phyloP scores from a whole-genome alignment of 2,113 vertebrate species.

The Larimichthys polyactis region DNA sequence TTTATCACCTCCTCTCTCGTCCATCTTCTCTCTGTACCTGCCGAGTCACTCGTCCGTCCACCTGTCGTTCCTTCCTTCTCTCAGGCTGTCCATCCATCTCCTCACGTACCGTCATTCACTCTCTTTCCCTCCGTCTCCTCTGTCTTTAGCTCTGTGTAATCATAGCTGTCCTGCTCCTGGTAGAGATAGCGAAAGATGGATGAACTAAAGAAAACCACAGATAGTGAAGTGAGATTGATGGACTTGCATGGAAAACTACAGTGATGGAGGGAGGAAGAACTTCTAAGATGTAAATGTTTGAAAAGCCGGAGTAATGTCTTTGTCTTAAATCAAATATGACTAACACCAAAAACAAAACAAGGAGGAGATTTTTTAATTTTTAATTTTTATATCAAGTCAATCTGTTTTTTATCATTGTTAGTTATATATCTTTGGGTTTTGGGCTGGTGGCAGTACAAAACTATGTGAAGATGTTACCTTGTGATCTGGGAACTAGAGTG shows the following conservation, averaged over 20 bases:
- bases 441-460: no score
- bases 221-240: not conserved
- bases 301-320: not conserved
- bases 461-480: no score
- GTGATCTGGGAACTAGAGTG: no score
- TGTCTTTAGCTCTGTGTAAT: not conserved
- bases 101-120: not conserved
- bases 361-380: not conserved
- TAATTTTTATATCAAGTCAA: no score
- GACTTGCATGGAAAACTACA: no score
- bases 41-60: not conserved
- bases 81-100: conserved; percentile 7
- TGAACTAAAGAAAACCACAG: not conserved
- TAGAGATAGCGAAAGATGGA: not conserved
- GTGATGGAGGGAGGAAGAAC: not conserved
- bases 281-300: not conserved
- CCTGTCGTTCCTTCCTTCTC: not conserved
- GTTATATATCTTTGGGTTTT: no score
- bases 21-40: no score
- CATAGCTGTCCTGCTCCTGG: conserved; percentile 13
- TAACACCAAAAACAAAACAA: not conserved
- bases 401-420: no score
- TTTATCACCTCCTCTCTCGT: not conserved
- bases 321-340: not conserved
- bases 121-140: not conserved